Base-by-base conservation (phyloP, 2,113 vertebrate species). In the Tauraco erythrolophus region DNA sequence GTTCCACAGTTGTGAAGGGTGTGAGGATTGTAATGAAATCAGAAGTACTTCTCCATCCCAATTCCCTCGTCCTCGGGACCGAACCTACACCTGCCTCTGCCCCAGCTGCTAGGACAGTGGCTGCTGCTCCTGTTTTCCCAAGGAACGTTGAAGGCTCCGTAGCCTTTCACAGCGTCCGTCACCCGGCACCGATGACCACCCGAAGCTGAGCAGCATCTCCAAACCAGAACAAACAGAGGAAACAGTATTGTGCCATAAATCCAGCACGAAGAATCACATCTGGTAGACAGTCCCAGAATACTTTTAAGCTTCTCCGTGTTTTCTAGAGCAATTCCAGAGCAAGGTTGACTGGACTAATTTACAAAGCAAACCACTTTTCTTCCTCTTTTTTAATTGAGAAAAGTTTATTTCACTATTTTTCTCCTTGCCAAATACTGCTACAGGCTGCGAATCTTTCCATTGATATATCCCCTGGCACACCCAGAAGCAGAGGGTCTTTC, bases 211-310 rank as follows among this genome's bases (percentile, higher is more conserved):
- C 64, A 18, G 28, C 2, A 18, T 24, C 65, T 75, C 75, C 60
- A 48, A 61, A 54, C 10, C 56, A 48, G 68, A 37, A 70, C 22
- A 35, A 76, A 62, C 0, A 0, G 27, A 53, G 54, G 56, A 51
- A 89, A 37, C 6, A 4, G 14, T 5, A 28, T 25, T 0, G 0
- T 50, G 50, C 53, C 57, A 14, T 25, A 53, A 85, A 69, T 24
- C 57, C n/a, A 61, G 35, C 64, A 60, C 0, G 2, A 70, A 51
- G 85, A 68, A 41, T 24, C 53, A 12, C 5, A 0, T 7, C 66
- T 50, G 37, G 33, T 28, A 58, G 75, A n/a, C 6, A 37, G 19
- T 60, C 33, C 53, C 53, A 35, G 25, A 48, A 16, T 7, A 10
- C 14, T 75, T 81, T 37, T 21, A 84, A 81, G 37, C 11, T 68